Percentiles rank a stretch among this genome's conserved stretches.
phyloP scores from a whole-genome alignment of 2,797 vertebrate genomes.

The Lepidocolaptes lacrymiger region DNA sequence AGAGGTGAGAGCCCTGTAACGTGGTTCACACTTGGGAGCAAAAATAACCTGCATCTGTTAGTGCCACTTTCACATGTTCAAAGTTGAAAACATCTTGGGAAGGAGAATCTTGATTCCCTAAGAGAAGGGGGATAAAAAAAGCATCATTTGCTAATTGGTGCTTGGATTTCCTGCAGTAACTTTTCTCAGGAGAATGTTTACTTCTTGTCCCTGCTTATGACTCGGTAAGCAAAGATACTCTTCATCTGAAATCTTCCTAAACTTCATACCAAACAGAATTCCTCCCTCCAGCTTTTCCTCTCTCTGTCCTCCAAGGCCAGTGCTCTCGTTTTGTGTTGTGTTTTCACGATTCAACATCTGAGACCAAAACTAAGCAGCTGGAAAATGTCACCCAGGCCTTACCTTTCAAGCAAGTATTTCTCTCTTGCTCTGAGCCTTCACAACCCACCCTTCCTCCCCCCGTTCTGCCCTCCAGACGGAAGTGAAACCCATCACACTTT shows the following conservation, averaged over 20 bases:
- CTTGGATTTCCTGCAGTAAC: neutral
- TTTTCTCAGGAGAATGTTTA: neutral
- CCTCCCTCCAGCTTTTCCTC: neutral
- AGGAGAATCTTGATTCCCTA: neutral
- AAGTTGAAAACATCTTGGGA: conserved; percentile 20
- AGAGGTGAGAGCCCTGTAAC: neutral
- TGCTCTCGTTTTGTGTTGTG: fast-evolving
- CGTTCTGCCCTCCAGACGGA: conserved; percentile 44
- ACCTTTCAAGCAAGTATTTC: neutral
- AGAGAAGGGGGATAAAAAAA: fast-evolving
- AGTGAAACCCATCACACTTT: conserved; percentile 44
- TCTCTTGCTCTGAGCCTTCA: neutral
- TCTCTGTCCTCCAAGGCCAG: neutral
- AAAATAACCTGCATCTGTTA: conserved; percentile 50
- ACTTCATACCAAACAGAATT: neutral
- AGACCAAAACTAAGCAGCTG: neutral
- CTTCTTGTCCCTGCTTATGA: neutral
- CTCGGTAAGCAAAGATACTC: neutral
- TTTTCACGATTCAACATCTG: fast-evolving
- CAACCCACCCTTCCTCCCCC: conserved; percentile 56
- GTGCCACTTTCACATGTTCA: neutral
- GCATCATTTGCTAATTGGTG: neutral
- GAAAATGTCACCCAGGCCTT: neutral
- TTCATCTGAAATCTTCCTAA: neutral
- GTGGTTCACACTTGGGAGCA: neutral